Evolutionary conservation across 1,140 invertebrate species (phyloP).

Genomic region (Amyelois transitella): DNA sequence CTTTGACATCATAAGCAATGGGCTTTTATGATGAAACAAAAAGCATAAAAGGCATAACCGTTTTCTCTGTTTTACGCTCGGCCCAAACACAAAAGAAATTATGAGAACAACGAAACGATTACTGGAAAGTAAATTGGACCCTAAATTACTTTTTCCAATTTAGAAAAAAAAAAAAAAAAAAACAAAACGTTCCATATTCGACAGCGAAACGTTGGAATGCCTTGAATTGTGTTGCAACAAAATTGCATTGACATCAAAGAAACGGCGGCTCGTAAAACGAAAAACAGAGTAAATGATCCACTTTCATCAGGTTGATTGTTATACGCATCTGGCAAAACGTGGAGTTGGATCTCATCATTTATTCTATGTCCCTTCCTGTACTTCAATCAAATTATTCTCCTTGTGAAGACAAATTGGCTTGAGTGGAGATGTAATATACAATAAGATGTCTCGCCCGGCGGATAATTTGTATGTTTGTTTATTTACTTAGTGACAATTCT

Average conservation of each 20-base stretch:
- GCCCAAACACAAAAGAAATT: neutral
- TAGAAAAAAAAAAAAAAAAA: too few relatives aligned
- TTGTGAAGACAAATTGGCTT: slow-evolving; percentile 1
- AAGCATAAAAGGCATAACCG: neutral
- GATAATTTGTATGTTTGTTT: neutral
- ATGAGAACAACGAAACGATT: neutral
- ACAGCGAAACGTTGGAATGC: neutral
- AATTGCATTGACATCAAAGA: neutral
- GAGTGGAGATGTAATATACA: neutral
- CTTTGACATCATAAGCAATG: neutral
- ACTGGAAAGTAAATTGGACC: neutral
- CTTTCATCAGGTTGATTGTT: slow-evolving; percentile 12
- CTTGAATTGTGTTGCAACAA: slow-evolving; percentile 5
- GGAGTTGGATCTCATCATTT: slow-evolving; percentile 17
- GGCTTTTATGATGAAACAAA: neutral
- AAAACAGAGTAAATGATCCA: slow-evolving; percentile 11
- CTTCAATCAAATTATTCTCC: slow-evolving; percentile 14
- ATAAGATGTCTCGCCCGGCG: neutral
- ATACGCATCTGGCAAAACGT: slow-evolving; percentile 12
- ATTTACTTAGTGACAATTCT: too few relatives aligned
- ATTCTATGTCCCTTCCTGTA: slow-evolving; percentile 11
- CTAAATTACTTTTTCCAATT: neutral
- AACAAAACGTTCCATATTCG: neutral
- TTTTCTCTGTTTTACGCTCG: neutral
- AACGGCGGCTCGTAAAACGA: slow-evolving; percentile 6